A percentile compares a stretch with the other conserved stretches of the same genome.
These are phyloP conservation scores for Scytalopus superciliaris DNA, from an alignment of 2,113 vertebrate species.

Conservation along the genomic window DNA sequence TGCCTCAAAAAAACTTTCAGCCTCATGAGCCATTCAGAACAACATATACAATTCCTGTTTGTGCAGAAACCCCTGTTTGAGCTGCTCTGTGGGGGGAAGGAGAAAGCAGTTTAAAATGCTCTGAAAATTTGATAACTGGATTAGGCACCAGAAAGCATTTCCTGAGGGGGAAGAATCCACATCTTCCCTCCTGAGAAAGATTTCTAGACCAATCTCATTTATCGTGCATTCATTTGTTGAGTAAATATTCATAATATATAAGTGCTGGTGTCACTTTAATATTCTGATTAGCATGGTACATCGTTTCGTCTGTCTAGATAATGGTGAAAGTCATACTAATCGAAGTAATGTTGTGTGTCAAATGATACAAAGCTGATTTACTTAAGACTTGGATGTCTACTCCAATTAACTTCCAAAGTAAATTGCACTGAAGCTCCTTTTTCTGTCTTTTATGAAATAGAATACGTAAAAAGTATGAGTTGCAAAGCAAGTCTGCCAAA, in stretches of 20 bases:
- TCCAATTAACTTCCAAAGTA: conserved; percentile 39
- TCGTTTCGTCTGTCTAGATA: conserved; percentile 37
- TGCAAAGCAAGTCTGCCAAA: background rate
- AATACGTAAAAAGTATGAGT: background rate
- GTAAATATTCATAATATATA: conserved; percentile 64
- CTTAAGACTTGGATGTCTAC: conserved; percentile 46
- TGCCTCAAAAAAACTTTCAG: background rate
- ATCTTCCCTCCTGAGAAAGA: background rate
- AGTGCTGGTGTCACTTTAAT: conserved; percentile 50
- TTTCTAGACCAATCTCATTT: conserved; percentile 13
- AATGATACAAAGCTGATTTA: conserved; percentile 56
- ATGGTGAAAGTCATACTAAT: conserved; percentile 58
- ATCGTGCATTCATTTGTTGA: conserved; percentile 45
- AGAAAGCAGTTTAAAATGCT: background rate
- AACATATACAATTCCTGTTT: accelerated
- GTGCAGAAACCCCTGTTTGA: background rate
- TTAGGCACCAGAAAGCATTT: background rate
- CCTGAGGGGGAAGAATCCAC: background rate
- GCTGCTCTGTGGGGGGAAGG: background rate
- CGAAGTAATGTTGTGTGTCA: conserved; percentile 57
- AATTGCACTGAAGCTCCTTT: background rate
- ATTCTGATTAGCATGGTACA: conserved; percentile 40
- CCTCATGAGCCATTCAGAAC: background rate
- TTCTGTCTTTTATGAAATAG: background rate
- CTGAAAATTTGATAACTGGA: background rate